Evolutionary conservation across 2,888 invertebrate genomes (phyloP).

Genomic region (Drosophila kuntzei): DNA sequence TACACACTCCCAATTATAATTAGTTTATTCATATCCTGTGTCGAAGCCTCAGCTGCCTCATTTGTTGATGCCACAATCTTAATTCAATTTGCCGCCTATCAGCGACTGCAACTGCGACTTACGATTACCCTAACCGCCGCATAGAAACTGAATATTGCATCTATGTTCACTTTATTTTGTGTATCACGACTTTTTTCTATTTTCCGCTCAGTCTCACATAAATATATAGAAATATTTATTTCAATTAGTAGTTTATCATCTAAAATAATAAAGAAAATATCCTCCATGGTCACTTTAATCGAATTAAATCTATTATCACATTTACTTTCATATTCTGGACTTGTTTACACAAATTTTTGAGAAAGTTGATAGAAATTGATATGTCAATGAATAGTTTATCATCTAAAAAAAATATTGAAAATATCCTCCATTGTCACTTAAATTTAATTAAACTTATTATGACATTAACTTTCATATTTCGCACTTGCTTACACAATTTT

Average conservation of each 20-base stretch:
- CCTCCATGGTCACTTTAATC: not conserved
- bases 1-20: constrained; percentile 68
- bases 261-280: not conserved
- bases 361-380: too few relatives aligned
- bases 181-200: not conserved
- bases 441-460: too few relatives aligned
- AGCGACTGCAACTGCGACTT: constrained; percentile 34
- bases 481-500: too few relatives aligned
- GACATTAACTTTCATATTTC: not conserved
- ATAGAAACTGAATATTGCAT: not conserved
- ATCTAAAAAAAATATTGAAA: not conserved
- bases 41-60: constrained; percentile 72
- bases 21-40: constrained; percentile 81
- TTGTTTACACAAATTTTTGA: too few relatives aligned
- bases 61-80: constrained; percentile 77
- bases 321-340: too few relatives aligned
- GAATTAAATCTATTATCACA: too few relatives aligned
- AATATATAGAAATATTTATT: too few relatives aligned
- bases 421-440: not conserved
- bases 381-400: too few relatives aligned
- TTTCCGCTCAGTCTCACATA: too few relatives aligned
- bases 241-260: too few relatives aligned
- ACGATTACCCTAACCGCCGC: constrained; percentile 38
- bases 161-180: not conserved
- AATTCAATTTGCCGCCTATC: constrained; percentile 76